Percentiles rank a stretch among this genome's conserved stretches.
phyloP scores from a whole-genome alignment of 1,140 invertebrate species.

The Drosophila serrata region DNA sequence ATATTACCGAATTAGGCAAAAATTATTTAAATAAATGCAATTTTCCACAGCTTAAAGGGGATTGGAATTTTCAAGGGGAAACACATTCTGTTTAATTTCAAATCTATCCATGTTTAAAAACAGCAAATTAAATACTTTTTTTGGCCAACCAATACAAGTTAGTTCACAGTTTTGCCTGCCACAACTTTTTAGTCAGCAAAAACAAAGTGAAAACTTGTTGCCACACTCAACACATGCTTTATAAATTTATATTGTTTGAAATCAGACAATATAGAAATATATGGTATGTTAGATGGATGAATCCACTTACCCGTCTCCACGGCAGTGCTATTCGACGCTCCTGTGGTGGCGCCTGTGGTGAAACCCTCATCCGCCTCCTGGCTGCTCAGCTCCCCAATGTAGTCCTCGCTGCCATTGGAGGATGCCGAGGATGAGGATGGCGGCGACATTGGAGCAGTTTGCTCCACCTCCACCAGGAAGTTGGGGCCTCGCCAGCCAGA shows the following conservation, averaged over 20 bases:
- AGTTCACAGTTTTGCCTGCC: background rate
- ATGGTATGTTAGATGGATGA: no score
- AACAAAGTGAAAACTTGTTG: background rate
- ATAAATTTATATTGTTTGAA: background rate
- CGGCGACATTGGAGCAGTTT: slow-evolving; percentile 67
- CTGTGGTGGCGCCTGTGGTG: slow-evolving; percentile 47
- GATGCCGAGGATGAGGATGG: slow-evolving; percentile 28
- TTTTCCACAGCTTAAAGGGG: background rate
- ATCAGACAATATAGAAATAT: background rate
- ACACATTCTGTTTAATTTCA: background rate
- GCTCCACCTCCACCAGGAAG: slow-evolving; percentile 82
- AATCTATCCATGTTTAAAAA: background rate
- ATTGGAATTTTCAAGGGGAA: background rate
- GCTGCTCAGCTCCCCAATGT: slow-evolving; percentile 62
- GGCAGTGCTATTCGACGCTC: slow-evolving; percentile 54
- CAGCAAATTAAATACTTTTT: background rate
- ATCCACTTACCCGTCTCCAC: slow-evolving; percentile 53
- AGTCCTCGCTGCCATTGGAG: slow-evolving; percentile 63
- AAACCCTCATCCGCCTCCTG: slow-evolving; percentile 54
- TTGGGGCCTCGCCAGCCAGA: slow-evolving; percentile 80
- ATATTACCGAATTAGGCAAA: background rate
- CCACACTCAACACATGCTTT: background rate
- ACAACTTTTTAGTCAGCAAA: slow-evolving; percentile 6
- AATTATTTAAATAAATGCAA: background rate
- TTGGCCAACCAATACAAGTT: slow-evolving; percentile 21